phyloP scores from a whole-genome alignment of 2,888 invertebrate genomes.

The Lasioglossum calceatum region DNA sequence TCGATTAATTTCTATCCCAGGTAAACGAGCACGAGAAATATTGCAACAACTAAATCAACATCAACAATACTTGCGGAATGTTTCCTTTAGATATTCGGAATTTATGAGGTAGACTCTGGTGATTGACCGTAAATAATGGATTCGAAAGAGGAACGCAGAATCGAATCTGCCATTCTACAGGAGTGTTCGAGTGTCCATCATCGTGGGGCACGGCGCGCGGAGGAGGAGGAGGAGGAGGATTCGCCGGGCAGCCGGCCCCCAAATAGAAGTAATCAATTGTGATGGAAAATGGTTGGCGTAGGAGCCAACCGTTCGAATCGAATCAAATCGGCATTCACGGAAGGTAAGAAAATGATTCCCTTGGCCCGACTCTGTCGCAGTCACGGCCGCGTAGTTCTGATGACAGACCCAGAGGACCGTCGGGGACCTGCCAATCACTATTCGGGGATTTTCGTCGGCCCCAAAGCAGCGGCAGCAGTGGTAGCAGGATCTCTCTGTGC shows the following conservation, averaged over 20 bases:
- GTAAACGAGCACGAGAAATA: not conserved
- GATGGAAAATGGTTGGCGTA: conserved; percentile 49
- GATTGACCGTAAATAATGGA: not conserved
- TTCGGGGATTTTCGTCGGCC: conserved; percentile 69
- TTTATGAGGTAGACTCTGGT: not conserved
- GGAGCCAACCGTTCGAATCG: conserved; percentile 56
- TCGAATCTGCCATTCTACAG: not conserved
- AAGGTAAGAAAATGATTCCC: conserved; percentile 65
- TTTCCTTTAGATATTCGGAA: not conserved
- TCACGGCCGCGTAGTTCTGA: conserved; percentile 75
- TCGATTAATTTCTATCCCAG: not conserved
- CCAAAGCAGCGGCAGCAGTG: conserved; percentile 10
- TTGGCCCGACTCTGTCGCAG: conserved; percentile 71
- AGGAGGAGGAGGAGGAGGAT: not conserved
- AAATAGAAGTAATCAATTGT: conserved; percentile 53
- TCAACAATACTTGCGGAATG: not conserved
- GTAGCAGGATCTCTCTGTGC: not conserved
- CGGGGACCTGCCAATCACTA: conserved; percentile 76
- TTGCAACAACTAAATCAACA: not conserved
- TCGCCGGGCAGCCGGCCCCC: conserved; percentile 3
- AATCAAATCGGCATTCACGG: conserved; percentile 73
- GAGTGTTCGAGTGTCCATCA: conserved; percentile 30
- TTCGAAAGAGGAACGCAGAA: not conserved
- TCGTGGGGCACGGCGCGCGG: conserved; percentile 14
- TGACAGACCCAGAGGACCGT: conserved; percentile 75